A percentile compares a stretch with the other conserved stretches of the same genome.
These are phyloP conservation scores for Falco rusticolus DNA, from an alignment of 2,797 vertebrate species.

Conservation along the genomic window DNA sequence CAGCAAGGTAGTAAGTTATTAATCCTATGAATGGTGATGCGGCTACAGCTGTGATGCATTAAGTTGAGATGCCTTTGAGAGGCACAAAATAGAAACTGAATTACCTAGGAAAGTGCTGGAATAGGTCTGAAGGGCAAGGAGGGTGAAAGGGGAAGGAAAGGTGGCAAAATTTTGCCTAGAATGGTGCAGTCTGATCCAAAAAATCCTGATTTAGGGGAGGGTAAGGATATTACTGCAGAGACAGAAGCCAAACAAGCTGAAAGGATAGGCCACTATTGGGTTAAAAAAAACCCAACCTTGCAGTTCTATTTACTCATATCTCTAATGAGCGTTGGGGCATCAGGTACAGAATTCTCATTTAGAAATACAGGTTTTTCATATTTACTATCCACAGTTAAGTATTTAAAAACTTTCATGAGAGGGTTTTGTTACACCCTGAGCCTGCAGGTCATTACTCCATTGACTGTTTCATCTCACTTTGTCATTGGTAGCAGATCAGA, in stretches of 20 bases:
- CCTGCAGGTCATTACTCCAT: neutral
- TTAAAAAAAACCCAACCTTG: neutral
- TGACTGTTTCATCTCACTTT: neutral
- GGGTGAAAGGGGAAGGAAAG: neutral
- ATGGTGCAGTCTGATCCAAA: neutral
- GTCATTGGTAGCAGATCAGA: neutral
- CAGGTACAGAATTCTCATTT: neutral
- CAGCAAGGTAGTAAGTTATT: neutral
- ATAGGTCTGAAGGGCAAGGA: neutral
- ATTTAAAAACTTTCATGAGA: neutral
- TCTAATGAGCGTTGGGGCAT: neutral
- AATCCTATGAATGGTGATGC: neutral
- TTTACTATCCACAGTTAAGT: neutral
- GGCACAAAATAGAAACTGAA: neutral
- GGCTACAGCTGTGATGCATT: neutral
- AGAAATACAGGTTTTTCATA: neutral
- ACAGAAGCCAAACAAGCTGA: neutral
- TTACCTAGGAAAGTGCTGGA: neutral
- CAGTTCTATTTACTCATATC: neutral
- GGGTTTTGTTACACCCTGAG: neutral
- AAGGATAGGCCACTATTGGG: rapidly evolving
- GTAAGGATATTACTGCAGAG: neutral
- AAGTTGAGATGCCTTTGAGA: neutral
- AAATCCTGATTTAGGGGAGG: neutral
- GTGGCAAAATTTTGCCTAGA: neutral